phyloP scores from a whole-genome alignment of 2,113 vertebrate species.

The Leptosomus discolor region DNA sequence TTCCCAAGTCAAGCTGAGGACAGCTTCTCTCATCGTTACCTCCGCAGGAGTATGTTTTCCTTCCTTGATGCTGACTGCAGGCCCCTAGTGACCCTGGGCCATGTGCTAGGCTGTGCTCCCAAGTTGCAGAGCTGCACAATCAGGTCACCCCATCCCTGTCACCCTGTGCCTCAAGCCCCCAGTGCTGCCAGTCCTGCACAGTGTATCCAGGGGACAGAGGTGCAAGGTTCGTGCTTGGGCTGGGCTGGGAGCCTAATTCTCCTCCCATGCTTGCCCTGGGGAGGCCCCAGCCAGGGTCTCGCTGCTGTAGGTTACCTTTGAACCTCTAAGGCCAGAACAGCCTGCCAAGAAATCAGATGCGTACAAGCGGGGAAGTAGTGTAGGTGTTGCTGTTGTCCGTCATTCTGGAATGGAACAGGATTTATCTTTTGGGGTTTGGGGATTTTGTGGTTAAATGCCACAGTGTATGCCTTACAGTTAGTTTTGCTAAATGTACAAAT shows the following conservation, averaged over 20 bases:
- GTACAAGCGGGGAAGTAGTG: rapidly evolving
- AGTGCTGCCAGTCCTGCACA: rapidly evolving
- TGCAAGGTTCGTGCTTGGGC: too few species aligned
- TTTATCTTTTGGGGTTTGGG: neutral
- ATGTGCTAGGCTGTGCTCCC: rapidly evolving
- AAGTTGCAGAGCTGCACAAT: rapidly evolving
- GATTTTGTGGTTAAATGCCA: neutral
- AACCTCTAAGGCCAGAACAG: neutral
- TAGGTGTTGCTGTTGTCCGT: neutral
- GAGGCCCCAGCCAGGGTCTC: neutral
- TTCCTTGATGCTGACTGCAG: neutral
- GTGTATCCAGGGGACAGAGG: rapidly evolving
- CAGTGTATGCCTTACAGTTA: neutral
- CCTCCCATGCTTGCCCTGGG: rapidly evolving
- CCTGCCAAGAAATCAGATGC: rapidly evolving
- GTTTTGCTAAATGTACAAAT: neutral
- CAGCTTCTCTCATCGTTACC: neutral
- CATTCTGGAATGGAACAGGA: neutral
- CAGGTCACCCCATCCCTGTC: neutral
- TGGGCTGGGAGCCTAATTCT: neutral
- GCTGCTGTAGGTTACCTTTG: neutral
- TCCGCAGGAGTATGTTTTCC: neutral
- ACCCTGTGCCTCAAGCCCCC: neutral
- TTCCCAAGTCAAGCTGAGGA: neutral
- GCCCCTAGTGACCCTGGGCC: neutral